phyloP scores from a whole-genome alignment of 92 coral and sea anemone genomes.

The Palythoa heliodiscus region DNA sequence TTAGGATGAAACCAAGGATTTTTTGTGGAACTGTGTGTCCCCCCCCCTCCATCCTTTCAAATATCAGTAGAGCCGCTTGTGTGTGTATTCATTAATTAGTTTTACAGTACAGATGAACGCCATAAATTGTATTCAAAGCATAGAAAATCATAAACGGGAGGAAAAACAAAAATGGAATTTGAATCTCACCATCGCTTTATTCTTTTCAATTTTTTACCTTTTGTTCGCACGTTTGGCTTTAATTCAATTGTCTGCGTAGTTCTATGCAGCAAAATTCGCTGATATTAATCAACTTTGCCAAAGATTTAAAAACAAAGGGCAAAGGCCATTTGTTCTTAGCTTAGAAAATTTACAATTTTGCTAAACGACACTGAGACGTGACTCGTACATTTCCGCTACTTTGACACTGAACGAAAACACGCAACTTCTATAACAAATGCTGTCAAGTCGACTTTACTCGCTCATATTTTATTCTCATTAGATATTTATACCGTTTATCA shows the following conservation, averaged over 20 bases:
- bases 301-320: not conserved
- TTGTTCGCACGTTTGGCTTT: not conserved
- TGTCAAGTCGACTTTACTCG: not conserved
- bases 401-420: not conserved
- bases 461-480: conserved; percentile 2
- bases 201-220: not conserved
- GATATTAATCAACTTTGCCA: conserved; percentile 3
- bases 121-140: no score
- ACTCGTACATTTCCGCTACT: conserved; percentile 22
- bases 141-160: no score
- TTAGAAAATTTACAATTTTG: not conserved
- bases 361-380: conserved; percentile 26
- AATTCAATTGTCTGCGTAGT: not conserved
- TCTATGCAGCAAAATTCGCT: not conserved
- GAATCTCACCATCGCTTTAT: not conserved
- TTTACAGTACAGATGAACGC: no score
- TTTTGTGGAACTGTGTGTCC: no score
- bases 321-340: not conserved
- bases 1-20: no score
- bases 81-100: no score
- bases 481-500: not conserved
- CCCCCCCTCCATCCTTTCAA: no score
- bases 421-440: not conserved
- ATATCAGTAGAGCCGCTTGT: no score
- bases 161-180: not conserved